phyloP scores from a whole-genome alignment of 64 coral and sea anemone genomes.

The Anthopleura sola region DNA sequence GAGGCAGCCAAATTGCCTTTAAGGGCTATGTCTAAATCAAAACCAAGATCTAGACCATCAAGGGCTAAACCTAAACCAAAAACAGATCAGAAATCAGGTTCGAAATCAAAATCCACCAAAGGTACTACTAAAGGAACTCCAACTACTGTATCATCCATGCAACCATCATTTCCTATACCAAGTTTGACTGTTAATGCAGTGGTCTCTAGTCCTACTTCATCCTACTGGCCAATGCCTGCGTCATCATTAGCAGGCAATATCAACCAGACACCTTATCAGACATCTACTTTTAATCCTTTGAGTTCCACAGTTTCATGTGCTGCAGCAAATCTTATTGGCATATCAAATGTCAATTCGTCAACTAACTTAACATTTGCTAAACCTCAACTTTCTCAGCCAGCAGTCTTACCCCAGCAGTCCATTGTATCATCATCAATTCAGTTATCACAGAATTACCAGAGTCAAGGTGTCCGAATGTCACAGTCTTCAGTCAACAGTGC shows the following conservation, averaged over 20 bases:
- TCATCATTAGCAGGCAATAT: background rate
- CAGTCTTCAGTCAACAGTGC: background rate
- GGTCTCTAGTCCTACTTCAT: background rate
- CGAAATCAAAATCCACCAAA: background rate
- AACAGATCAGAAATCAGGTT: background rate
- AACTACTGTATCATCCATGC: background rate
- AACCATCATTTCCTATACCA: background rate
- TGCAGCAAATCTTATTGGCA: background rate
- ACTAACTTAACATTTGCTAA: background rate
- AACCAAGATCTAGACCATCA: background rate
- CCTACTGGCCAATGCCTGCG: background rate
- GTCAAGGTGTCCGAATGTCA: background rate
- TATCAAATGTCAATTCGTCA: background rate
- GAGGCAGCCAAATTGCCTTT: background rate
- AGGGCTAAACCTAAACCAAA: constrained; percentile 23
- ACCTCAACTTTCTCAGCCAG: background rate
- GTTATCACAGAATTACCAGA: constrained; percentile 4
- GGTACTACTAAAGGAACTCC: background rate
- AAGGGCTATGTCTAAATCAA: background rate
- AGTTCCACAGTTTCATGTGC: background rate
- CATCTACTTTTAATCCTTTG: background rate
- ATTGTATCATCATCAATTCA: background rate
- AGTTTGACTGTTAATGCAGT: background rate
- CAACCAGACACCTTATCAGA: background rate
- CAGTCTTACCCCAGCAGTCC: background rate